Percentiles rank a stretch among this genome's conserved stretches.
Conservation (phyloP, 1,140 invertebrate species). For the Drosophila athabasca region DNA sequence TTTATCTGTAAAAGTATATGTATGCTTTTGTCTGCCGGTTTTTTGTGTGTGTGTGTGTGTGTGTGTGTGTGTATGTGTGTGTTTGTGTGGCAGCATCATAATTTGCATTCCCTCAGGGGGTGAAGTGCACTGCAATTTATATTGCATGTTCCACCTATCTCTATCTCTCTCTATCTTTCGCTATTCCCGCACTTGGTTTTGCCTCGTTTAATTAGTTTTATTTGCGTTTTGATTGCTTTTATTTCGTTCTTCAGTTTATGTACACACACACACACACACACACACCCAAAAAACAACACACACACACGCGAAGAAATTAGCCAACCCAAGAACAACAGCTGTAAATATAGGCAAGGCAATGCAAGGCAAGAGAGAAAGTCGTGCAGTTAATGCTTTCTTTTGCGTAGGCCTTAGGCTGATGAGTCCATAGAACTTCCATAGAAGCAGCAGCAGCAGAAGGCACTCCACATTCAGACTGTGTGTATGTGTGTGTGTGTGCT, state of each 20-base stretch:
- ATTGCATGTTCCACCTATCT: constrained; percentile 49
- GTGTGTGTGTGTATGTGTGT: constrained; percentile 29
- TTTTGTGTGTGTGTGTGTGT: constrained; percentile 21
- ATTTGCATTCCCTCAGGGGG: constrained; percentile 62
- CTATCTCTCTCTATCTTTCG: constrained; percentile 18
- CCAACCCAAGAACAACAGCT: constrained; percentile 36
- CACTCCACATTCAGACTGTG: not conserved
- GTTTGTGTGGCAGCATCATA: constrained; percentile 58
- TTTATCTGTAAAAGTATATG: constrained; percentile 29
- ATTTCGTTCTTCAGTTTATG: constrained; percentile 71
- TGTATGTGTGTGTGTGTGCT: not conserved
- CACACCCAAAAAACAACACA: constrained; percentile 2
- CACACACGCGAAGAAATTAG: constrained; percentile 10
- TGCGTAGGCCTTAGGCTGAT: constrained; percentile 34
- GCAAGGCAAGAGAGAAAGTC: constrained; percentile 4
- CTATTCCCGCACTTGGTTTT: constrained; percentile 38
- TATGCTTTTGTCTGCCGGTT: not conserved
- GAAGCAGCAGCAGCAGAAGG: constrained; percentile 19
- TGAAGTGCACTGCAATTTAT: constrained; percentile 46
- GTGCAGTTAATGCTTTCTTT: constrained; percentile 21
- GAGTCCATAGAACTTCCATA: constrained; percentile 8
- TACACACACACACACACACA: constrained; percentile 11
- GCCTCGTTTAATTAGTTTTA: constrained; percentile 69
- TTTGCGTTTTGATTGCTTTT: constrained; percentile 76
- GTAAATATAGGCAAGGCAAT: constrained; percentile 53